Evolutionary conservation across 2,797 vertebrate species (phyloP), one percentile per base, ranked within the genome.

Genomic region (Sebastes taczanowskii): DNA sequence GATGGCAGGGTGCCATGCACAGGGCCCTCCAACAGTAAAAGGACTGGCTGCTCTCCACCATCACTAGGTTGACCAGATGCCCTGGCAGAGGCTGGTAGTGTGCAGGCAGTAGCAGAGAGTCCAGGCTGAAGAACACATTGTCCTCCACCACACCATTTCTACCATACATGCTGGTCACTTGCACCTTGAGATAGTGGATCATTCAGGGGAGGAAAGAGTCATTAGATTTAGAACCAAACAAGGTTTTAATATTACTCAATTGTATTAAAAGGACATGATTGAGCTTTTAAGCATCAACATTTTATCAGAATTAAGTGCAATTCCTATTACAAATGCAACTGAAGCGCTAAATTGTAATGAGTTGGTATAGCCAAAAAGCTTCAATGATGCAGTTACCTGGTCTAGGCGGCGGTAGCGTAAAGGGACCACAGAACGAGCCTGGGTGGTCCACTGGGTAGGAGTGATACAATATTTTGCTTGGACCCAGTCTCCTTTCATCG

Each of bases 401-500:
- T 99, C 94, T 61, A 98, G 91, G 58, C 94, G 96, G 77, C 96
- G 96, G 74, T 97, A 99, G 34, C 98, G 95, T 86, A 99, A 93
- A 1, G 98, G 98, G 22, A 93, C 94, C 71, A 99, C 97, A 23
- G 91, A 95, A 59, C 94, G 81, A 69, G 97, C 97, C 89, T 97
- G 94, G 32, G 97, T 98, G 88, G 86, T 96, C 95, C 97, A 97
- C 0, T 97, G 92, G n/a, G 83, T 85, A 0, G 95, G 94, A 68
- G 95, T 96, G 85, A 99, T 92, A 60, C 95, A 94, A 84, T 99
- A 99, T 72, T 97, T 95, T 0, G 96, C 97, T 93, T 98, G 95
- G 52, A 99, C 97, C 97, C 97, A 99, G 92, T 99, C 98, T 71
- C 98, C 98, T 89, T 96, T 96, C 92, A 91, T 97, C 56, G 98